These are phyloP conservation scores for Prinia subflava DNA, from an alignment of 2,113 vertebrate genomes.

Conservation along the genomic window DNA sequence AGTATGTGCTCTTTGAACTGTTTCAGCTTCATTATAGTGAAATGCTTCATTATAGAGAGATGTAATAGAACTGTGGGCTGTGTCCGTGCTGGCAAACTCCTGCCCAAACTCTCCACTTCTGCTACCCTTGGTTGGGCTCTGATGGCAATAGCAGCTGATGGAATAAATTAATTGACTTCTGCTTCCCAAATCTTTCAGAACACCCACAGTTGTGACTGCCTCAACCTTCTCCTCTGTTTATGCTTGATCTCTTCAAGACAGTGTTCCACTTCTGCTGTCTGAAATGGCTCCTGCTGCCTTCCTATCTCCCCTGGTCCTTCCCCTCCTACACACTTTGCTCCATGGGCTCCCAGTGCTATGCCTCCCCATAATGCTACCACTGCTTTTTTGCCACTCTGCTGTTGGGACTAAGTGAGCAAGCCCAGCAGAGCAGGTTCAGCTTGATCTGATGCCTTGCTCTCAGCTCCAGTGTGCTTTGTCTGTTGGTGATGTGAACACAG, in stretches of 20 bases:
- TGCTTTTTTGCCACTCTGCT: not conserved
- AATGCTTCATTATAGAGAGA: not conserved
- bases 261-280: not conserved
- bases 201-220: not conserved
- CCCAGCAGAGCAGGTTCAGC: not conserved
- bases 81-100: not conserved
- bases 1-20: constrained; percentile 12
- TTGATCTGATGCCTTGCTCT: not conserved
- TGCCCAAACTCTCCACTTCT: not conserved
- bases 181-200: not conserved
- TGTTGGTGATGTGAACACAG: not conserved
- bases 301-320: not conserved
- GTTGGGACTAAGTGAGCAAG: not conserved
- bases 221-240: not conserved
- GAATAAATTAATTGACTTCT: not conserved
- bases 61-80: not conserved
- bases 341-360: not conserved
- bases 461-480: not conserved
- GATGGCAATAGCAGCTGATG: not conserved
- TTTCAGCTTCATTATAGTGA: not conserved
- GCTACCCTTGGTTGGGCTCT: not conserved
- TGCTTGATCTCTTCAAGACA: not conserved
- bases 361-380: rapidly evolving
- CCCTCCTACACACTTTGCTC: rapidly evolving
- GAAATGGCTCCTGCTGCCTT: not conserved